Conservation (phyloP, 2,888 invertebrate species). For the Pterostichus madidus region DNA sequence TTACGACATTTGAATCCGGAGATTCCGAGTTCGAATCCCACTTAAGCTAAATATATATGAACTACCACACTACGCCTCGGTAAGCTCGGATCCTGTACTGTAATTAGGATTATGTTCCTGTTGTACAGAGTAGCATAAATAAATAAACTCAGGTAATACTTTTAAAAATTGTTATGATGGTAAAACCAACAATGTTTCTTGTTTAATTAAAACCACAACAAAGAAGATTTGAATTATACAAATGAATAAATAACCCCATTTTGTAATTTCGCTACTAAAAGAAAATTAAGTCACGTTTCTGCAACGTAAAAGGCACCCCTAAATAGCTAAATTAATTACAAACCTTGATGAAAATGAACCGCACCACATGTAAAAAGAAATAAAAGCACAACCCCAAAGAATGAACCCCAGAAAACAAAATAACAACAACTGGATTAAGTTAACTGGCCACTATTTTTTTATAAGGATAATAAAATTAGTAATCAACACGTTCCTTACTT, state of each 20-base stretch:
- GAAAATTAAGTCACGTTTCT: conserved; percentile 7
- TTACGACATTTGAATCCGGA: too few relatives aligned
- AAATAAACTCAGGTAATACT: too few relatives aligned
- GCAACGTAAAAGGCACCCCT: background rate
- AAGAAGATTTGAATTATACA: background rate
- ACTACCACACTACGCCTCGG: too few relatives aligned
- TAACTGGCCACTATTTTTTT: background rate
- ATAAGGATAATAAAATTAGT: background rate
- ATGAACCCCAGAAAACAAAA: background rate
- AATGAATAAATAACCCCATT: background rate
- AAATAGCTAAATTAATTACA: conserved; percentile 30
- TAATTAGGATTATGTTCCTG: too few relatives aligned
- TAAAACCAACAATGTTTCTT: too few relatives aligned
- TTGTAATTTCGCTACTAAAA: background rate
- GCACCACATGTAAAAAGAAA: too few relatives aligned
- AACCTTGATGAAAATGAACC: conserved; percentile 2
- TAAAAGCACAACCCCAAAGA: background rate
- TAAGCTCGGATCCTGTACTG: too few relatives aligned
- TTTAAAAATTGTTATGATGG: too few relatives aligned
- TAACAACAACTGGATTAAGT: background rate
- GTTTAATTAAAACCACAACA: background rate
- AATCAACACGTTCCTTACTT: background rate
- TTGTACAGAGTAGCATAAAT: too few relatives aligned
- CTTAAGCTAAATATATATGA: too few relatives aligned
- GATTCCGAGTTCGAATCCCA: too few relatives aligned